Base-by-base conservation (phyloP, 2,113 vertebrate species). In the Eurypyga helias region DNA sequence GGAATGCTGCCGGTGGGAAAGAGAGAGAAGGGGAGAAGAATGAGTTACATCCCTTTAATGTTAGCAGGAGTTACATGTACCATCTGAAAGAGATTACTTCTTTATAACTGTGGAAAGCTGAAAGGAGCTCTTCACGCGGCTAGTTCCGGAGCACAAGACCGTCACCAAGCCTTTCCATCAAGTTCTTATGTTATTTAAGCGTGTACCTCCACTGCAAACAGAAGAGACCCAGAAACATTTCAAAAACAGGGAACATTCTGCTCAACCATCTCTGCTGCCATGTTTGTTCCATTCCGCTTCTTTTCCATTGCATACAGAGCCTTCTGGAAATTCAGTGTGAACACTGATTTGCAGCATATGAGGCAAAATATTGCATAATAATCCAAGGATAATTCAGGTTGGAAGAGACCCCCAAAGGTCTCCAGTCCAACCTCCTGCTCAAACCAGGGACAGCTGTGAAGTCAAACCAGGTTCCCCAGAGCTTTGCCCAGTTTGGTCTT, bases 41-140 rank as follows among this genome's bases (percentile, higher is more conserved):
- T 48, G 33, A 87, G 51, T 38, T 64, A 38, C 28, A 67, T 64
- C 78, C 69, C 78, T 97, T 97, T 97, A 92, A 93, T 80, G 51
- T 95, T 95, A 84, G 93, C 95, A 93, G 83, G 86, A 97, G 85
- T 38, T 75, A 46, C 14, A 6, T 67, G 52, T 45, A 25, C 80
- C 65, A 77, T 85, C 21, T 58, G 43, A 83, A 92, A 66, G 9
- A 83, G 36, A 49, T 51, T 76, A 29, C 58, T 58, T 79, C 61
- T 66, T 90, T 82, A 60, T 15, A 61, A 38, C 33, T n/a, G 43
- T 34, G 18, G 58, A 76, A 73, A 75, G 61, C 34, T 79, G 51
- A 85, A 86, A 60, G 61, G 24, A 61, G 19, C 34, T 82, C 33
- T 85, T 70, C 38, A n/a, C 36, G 25, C 28, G 45, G 25, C 29